Evolutionary conservation across 2,113 vertebrate species (phyloP).

Genomic region (Oreochromis niloticus): DNA sequence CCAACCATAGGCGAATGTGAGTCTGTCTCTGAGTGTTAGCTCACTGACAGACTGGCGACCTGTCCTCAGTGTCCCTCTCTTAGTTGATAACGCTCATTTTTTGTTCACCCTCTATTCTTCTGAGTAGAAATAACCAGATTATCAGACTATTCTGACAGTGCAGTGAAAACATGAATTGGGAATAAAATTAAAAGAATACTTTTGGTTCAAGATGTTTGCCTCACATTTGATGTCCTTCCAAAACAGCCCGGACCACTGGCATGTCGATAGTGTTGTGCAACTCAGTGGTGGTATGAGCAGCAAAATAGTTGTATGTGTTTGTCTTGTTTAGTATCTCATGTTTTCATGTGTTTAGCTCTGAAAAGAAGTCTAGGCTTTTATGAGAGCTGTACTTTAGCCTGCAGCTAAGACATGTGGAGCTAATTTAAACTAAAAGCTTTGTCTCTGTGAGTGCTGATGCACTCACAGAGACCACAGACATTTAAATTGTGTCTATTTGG

Average conservation of each 20-base stretch:
- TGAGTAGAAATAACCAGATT: neutral
- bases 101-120: neutral
- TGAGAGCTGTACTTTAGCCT: neutral
- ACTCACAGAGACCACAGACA: neutral
- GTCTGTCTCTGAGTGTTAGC: neutral
- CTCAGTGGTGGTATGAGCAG: neutral
- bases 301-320: neutral
- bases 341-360: neutral
- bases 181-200: neutral
- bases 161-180: neutral
- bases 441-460: neutral
- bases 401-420: slow-evolving; percentile 29
- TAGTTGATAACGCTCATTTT: neutral
- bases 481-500: slow-evolving; percentile 6
- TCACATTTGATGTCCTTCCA: neutral
- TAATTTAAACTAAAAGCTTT: neutral
- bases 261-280: neutral
- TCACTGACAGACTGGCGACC: neutral
- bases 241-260: neutral
- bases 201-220: neutral
- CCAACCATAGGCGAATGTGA: neutral
- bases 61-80: neutral
- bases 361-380: neutral
- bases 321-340: neutral
- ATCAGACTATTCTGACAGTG: neutral